Base-by-base conservation (phyloP, 2,797 vertebrate species). In the Syndactyla subalaris region DNA sequence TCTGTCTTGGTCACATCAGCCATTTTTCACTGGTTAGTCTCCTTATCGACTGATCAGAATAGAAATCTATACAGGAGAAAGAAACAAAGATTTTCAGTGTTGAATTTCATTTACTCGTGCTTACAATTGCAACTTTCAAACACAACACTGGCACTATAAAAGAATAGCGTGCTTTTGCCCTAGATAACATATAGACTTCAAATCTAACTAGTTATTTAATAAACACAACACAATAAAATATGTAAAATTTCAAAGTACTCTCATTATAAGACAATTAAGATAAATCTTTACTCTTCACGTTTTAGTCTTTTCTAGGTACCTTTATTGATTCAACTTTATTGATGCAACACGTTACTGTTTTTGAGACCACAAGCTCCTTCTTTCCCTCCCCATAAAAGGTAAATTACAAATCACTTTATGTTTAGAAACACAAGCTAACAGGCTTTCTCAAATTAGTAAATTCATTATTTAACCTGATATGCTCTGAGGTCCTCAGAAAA, bases 1-100 rank as follows among this genome's bases (percentile, higher is more conserved):
- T 95, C 95, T 73, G 74, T 43, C 92, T 91, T 96, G 66, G 70
- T 43, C 89, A 82, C 79, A 92, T 96, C 95, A 94, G 97, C 92
- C 97, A 98, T 97, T 94, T 83, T 65, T 76, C 46, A 76, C 19
- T 67, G 19, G 5, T 80, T 36, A 57, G 16, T 23, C 22, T 34
- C 55, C 66, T 77, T 27, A 46, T 90, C 87, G 67, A 12, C 61
- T 93, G 55, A 93, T 92, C 55, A 94, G 75, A 95, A 82, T 20
- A 45, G 21, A 76, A 94, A 89, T 62, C 97, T 97, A 29, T 1
- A 89, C 78, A 29, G 8, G 16, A 11, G 3, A 7, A 14, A 9
- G 7, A 41, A 29, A 30, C 15, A 79, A n/a, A 4, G 22, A 71
- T 26, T 67, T 67, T 57, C 34, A 83, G 34, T 6, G 14, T 3